phyloP scores from a whole-genome alignment of 2,888 invertebrate species.

The Adelognathus sp. region DNA sequence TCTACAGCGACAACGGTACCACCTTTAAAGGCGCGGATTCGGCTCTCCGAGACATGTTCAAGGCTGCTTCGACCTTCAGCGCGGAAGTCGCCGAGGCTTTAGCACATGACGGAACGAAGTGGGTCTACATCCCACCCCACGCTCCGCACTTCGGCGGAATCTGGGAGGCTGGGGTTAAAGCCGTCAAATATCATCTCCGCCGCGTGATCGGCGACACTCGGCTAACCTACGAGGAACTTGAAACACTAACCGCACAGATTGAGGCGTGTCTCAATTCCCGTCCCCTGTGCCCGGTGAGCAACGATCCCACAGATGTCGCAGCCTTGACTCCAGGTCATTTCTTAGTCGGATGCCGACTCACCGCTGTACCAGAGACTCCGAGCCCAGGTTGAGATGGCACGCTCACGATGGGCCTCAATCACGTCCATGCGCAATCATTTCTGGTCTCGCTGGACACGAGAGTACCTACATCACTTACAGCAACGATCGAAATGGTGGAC shows the following conservation, averaged over 20 bases:
- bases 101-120: not conserved
- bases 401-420: not conserved
- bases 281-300: not conserved
- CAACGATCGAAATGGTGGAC: not conserved
- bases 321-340: not conserved
- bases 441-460: not conserved
- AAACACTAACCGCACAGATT: not conserved
- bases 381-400: not conserved
- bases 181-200: not conserved
- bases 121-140: not conserved
- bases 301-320: not conserved
- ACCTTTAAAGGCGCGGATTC: not conserved
- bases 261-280: not conserved
- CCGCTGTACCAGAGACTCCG: not conserved
- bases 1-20: not conserved
- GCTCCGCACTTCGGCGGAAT: constrained; percentile 6
- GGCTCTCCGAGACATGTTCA: not conserved
- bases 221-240: not conserved
- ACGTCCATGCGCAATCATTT: not conserved
- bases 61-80: not conserved
- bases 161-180: no score
- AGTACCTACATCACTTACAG: not conserved
- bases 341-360: not conserved
- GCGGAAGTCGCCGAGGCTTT: not conserved
- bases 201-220: not conserved